Evolutionary conservation across 2,113 vertebrate genomes (phyloP).

Genomic region (Pagrus major): DNA sequence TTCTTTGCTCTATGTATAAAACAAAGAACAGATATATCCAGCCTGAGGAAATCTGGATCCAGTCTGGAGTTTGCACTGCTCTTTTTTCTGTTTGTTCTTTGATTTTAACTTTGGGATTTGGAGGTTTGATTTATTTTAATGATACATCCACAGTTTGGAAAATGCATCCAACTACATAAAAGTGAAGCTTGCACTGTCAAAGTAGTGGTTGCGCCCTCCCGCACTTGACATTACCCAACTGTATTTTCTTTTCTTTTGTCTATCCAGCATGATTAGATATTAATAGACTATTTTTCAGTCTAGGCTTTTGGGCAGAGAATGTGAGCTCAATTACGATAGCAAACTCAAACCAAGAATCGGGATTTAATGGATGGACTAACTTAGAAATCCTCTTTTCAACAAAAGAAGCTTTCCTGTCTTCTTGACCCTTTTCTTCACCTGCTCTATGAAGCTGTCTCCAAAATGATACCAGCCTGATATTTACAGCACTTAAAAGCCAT

Average conservation of each 20-base stretch:
- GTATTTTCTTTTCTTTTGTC: background rate
- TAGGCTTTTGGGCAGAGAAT: background rate
- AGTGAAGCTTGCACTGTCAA: background rate
- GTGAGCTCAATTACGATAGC: background rate
- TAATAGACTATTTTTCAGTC: background rate
- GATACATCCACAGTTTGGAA: background rate
- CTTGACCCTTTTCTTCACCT: slow-evolving; percentile 29
- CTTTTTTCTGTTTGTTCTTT: background rate
- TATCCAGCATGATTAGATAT: background rate
- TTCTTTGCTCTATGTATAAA: background rate
- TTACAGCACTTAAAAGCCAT: slow-evolving; percentile 71
- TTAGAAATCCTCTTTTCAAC: slow-evolving; percentile 8
- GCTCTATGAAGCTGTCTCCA: slow-evolving; percentile 40
- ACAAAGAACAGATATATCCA: too few species aligned
- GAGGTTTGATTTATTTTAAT: slow-evolving; percentile 1
- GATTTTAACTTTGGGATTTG: background rate
- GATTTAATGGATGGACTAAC: background rate
- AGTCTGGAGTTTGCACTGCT: background rate
- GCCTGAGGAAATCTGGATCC: background rate
- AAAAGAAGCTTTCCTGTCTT: slow-evolving; percentile 29
- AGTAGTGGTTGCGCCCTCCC: background rate
- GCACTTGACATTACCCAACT: background rate
- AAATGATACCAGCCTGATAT: slow-evolving; percentile 53
- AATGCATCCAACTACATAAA: background rate
- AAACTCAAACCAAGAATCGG: background rate